These are phyloP conservation scores for Oasisia sp. DNA, from an alignment of 2,888 invertebrate species.

Conservation along the genomic window DNA sequence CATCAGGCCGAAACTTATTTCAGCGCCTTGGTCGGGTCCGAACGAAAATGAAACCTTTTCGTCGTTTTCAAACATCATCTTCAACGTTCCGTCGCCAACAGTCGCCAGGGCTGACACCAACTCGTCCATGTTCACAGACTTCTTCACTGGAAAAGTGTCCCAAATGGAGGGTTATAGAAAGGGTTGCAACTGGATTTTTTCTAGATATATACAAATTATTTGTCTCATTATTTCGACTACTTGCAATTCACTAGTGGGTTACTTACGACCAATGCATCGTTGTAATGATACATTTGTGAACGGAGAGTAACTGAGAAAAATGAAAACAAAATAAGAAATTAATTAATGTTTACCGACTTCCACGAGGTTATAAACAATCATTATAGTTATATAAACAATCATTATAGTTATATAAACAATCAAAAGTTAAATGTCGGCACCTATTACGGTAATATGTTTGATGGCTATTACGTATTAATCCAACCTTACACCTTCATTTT, in stretches of 20 bases:
- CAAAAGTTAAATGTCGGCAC: too few species aligned
- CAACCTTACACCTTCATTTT: too few species aligned
- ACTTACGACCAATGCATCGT: neutral
- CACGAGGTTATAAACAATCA: too few species aligned
- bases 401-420: too few species aligned
- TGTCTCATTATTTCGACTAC: neutral
- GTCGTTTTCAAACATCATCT: neutral
- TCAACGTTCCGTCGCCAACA: neutral
- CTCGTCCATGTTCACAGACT: neutral
- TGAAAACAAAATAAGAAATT: too few species aligned
- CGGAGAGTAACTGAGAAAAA: neutral
- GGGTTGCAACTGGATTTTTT: neutral
- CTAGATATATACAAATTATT: neutral
- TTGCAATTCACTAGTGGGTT: neutral
- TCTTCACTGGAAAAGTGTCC: neutral
- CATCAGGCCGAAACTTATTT: neutral
- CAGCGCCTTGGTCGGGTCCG: neutral
- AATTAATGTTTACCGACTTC: too few species aligned
- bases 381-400: too few species aligned
- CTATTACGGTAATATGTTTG: too few species aligned
- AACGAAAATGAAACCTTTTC: constrained; percentile 6
- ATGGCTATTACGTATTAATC: too few species aligned
- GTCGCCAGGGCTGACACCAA: neutral
- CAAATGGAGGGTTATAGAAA: neutral
- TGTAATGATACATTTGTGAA: neutral